Conservation (phyloP, 2,113 vertebrate genomes). For the Butorides virescens region DNA sequence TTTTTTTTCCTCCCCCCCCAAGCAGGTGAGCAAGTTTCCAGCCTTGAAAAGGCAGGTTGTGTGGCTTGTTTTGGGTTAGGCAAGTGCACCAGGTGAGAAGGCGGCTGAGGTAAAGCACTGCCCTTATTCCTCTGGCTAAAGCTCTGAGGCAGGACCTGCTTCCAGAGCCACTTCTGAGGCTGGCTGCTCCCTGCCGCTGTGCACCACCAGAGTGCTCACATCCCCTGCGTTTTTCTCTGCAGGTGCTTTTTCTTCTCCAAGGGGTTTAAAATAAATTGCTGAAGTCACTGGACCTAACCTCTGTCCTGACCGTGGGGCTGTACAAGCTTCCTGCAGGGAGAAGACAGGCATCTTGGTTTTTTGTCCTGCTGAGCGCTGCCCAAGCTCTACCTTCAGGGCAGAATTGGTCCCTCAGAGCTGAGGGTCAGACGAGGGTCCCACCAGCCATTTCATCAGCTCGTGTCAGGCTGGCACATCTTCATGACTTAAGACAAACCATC, state of each 20-base stretch:
- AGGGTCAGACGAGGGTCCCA: not conserved
- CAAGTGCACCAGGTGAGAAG: not conserved
- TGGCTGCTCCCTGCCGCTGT: rapidly evolving
- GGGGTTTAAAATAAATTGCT: not conserved
- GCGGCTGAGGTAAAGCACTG: not conserved
- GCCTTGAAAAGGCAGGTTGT: not conserved
- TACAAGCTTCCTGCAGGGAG: not conserved
- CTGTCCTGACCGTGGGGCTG: rapidly evolving
- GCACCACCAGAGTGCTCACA: not conserved
- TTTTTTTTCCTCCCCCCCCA: not conserved
- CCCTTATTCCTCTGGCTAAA: not conserved
- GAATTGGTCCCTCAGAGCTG: not conserved
- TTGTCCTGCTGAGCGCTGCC: not conserved
- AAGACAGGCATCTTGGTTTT: not conserved
- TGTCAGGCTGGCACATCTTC: not conserved
- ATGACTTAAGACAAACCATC: not conserved
- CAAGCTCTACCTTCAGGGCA: not conserved
- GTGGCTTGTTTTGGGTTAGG: not conserved
- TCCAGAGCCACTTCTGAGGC: not conserved
- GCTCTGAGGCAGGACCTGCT: not conserved
- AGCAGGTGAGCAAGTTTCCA: conserved; percentile 38
- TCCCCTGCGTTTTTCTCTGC: not conserved
- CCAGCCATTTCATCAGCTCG: rapidly evolving
- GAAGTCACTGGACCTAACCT: not conserved
- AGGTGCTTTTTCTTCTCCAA: not conserved